These are phyloP conservation scores for Lathronympha strigana DNA, from an alignment of 2,888 invertebrate genomes.

Conservation along the genomic window DNA sequence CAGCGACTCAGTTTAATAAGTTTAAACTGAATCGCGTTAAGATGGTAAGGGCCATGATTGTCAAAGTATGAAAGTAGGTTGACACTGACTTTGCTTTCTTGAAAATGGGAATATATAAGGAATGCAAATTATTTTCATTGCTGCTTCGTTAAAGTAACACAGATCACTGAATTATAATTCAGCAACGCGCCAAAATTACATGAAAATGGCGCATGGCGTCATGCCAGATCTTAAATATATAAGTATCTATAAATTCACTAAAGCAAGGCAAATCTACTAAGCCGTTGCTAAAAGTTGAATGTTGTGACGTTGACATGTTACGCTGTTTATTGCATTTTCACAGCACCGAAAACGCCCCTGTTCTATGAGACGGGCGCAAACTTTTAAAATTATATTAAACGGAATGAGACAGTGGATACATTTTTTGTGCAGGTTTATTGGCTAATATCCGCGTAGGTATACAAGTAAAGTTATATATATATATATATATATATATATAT, in stretches of 20 bases:
- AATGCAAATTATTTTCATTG: constrained; percentile 8
- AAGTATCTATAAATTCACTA: constrained; percentile 14
- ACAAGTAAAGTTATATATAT: not conserved
- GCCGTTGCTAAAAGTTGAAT: constrained; percentile 20
- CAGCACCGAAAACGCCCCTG: constrained; percentile 11
- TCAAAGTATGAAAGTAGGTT: too few relatives aligned
- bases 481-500: not conserved
- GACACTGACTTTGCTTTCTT: too few relatives aligned
- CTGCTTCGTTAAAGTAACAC: constrained; percentile 11
- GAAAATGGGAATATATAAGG: not conserved
- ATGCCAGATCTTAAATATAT: constrained; percentile 31
- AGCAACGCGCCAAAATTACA: constrained; percentile 24
- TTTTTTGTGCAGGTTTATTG: not conserved
- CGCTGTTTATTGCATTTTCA: constrained; percentile 30
- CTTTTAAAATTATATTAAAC: constrained; percentile 12
- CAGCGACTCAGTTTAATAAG: too few relatives aligned
- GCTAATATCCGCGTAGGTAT: not conserved
- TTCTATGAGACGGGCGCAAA: constrained; percentile 9
- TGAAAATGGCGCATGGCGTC: constrained; percentile 22
- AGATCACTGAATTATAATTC: constrained; percentile 28
- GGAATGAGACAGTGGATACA: not conserved
- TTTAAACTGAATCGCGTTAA: too few relatives aligned
- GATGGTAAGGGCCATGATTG: too few relatives aligned
- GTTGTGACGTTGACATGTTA: constrained; percentile 30
- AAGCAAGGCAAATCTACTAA: constrained; percentile 22